These are phyloP conservation scores for Notamacropus eugenii DNA, from an alignment of 2,797 vertebrate genomes.

Conservation along the genomic window DNA sequence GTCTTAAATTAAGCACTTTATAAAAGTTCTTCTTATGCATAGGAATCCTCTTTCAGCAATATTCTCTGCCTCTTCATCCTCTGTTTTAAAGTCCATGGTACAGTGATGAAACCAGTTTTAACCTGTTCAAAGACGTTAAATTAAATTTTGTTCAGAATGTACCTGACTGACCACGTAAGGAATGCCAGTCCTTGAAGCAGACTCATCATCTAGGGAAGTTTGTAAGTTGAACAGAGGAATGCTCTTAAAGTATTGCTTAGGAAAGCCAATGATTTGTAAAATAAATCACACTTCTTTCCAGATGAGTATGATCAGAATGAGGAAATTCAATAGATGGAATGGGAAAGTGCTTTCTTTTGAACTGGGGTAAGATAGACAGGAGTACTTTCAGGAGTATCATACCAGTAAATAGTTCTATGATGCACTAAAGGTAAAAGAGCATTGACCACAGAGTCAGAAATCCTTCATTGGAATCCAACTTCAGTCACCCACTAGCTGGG, in stretches of 20 bases:
- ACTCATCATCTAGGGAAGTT: not conserved
- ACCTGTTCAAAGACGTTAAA: not conserved
- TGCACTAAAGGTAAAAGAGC: not conserved
- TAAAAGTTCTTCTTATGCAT: not conserved
- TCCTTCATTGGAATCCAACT: not conserved
- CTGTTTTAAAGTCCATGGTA: not conserved
- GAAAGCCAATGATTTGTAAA: constrained; percentile 18
- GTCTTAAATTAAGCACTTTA: not conserved
- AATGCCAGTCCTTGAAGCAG: not conserved
- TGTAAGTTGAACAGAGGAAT: not conserved
- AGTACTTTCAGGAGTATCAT: not conserved
- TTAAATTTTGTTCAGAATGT: constrained; percentile 8
- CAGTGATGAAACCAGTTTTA: constrained; percentile 9
- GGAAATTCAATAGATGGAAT: not conserved
- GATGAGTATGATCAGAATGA: not conserved
- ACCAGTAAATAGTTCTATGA: not conserved
- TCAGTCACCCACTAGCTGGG: not conserved
- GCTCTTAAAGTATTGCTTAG: not conserved
- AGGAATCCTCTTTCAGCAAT: not conserved
- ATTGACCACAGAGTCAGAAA: not conserved
- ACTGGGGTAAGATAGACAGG: not conserved
- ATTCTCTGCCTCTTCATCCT: not conserved
- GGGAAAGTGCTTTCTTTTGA: not conserved
- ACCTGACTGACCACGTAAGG: constrained; percentile 15
- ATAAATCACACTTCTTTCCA: not conserved